Percentiles rank a stretch among this genome's conserved stretches.
These are phyloP conservation scores for Lepidurus apus DNA, from an alignment of 1,140 invertebrate species.

Conservation along the genomic window DNA sequence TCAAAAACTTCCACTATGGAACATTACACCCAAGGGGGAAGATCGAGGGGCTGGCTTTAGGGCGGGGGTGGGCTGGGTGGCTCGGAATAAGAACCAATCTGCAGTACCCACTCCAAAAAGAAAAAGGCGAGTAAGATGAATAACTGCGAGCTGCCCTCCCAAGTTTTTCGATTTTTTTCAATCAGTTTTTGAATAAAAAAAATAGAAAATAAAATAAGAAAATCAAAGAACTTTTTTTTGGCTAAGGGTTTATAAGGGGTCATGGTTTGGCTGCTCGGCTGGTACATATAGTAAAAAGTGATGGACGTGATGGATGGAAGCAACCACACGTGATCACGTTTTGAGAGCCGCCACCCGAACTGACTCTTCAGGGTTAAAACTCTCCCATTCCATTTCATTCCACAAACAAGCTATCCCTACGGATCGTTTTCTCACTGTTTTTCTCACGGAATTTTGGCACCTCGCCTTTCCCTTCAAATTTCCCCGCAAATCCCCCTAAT, in stretches of 20 bases:
- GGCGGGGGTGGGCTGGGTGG: not conserved
- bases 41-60: not conserved
- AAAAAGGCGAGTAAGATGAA: not conserved
- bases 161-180: constrained; percentile 1
- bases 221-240: not conserved
- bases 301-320: constrained; percentile 1
- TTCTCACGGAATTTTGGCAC: not conserved
- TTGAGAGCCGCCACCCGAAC: not conserved
- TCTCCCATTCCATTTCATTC: not conserved
- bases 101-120: not conserved
- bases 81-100: not conserved
- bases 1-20: not conserved
- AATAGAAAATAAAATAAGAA: not conserved
- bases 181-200: not conserved
- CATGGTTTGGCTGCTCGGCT: not conserved
- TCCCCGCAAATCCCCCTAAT: not conserved
- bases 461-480: not conserved
- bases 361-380: not conserved
- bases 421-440: not conserved
- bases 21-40: not conserved
- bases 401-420: not conserved
- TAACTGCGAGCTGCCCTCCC: not conserved
- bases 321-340: constrained; percentile 13
- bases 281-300: not conserved
- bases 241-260: not conserved